Evolutionary conservation across 35 echinoderm and acorn worm species (phyloP), one percentile per base, ranked within the genome.

Genomic region (Apostichopus japonicus): DNA sequence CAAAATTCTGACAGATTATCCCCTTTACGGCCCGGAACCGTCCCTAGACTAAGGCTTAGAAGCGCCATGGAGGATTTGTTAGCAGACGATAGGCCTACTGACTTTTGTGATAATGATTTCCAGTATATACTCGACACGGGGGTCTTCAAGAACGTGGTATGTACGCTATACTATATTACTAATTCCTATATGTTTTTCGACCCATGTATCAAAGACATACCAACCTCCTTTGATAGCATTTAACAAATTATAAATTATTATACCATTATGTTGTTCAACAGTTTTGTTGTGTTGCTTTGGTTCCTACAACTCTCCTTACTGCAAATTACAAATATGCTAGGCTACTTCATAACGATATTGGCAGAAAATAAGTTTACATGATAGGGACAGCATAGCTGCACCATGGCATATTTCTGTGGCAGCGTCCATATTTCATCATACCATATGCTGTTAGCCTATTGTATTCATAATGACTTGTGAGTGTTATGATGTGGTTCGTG

Each of bases 41-140:
- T 86, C 92, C 72, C 83, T 79, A 73, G 92, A 93, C 92, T 79
- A 76, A 86, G 92, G 92, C 92, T 81, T 4, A 93, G 84, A 78
- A 86, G 83, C 92, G 92, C 92, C 86, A 93, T 93, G 92, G 92
- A 93, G 83, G 83, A 87, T 80, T 87, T 87, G 55, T 77, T 93
- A 56, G 76, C 92, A 79, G 92, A 93, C 55, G 83, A 88, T 22
- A 93, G 84, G 53, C 92, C 92, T 27, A 78, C 80, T 78, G 92
- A 93, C 44, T 59, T 86, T 79, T 53, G 77, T n/a, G 92, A 93
- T 73, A 75, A 77, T 27, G 92, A 93, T 27, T 91, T 91, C 54
- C 90, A 91, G 76, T 91, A 91, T 73, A 91, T 91, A 56, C 90
- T 91, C 10, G 90, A 91, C 27, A 78, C 90, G 55, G 90, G 76